phyloP scores from a whole-genome alignment of 2,113 vertebrate species.

The Megaleporinus macrocephalus region DNA sequence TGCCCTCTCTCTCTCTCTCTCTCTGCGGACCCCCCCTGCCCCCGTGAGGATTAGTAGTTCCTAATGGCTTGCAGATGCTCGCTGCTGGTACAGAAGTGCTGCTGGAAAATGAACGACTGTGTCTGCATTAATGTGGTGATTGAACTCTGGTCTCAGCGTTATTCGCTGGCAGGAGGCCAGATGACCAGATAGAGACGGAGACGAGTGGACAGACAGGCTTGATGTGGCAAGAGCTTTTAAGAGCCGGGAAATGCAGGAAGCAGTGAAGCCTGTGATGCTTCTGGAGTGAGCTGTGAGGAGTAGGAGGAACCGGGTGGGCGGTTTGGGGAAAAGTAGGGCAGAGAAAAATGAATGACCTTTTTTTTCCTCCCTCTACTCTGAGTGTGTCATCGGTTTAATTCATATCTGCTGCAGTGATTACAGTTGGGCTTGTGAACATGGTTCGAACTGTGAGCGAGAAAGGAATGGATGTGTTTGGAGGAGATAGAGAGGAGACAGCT shows the following conservation, averaged over 20 bases:
- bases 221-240: neutral
- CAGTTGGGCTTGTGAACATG: neutral
- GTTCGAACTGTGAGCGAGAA: slow-evolving; percentile 16
- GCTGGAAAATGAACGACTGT: slow-evolving; percentile 19
- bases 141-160: slow-evolving; percentile 16
- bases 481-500: neutral
- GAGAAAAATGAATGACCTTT: slow-evolving; percentile 10
- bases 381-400: slow-evolving; percentile 16
- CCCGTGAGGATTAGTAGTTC: slow-evolving; percentile 33
- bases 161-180: neutral
- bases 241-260: neutral
- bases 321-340: slow-evolving; percentile 14
- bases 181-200: neutral
- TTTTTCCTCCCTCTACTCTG: neutral
- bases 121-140: slow-evolving; percentile 46
- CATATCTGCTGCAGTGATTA: slow-evolving; percentile 22
- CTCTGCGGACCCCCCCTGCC: neutral
- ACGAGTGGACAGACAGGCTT: neutral
- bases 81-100: slow-evolving; percentile 16
- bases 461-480: neutral
- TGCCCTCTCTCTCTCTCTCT: neutral
- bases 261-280: neutral
- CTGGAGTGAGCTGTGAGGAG: neutral
- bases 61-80: slow-evolving; percentile 49
- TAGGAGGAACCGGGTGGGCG: neutral